These are phyloP conservation scores for Thalassoma bifasciatum DNA, from an alignment of 2,113 vertebrate genomes.

Conservation along the genomic window DNA sequence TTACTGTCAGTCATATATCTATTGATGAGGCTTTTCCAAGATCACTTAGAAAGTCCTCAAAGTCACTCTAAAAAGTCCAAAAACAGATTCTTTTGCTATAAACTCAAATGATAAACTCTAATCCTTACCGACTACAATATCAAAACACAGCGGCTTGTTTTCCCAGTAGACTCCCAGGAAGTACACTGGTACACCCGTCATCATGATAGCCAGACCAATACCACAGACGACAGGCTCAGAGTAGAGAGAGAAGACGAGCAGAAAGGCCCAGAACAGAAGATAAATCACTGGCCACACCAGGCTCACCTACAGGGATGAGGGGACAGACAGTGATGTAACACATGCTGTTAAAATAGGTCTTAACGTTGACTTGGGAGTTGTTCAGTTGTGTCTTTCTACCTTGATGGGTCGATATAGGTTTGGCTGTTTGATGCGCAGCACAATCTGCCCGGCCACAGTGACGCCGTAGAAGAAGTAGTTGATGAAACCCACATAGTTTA, in stretches of 20 bases:
- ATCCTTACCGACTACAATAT: conserved; percentile 79
- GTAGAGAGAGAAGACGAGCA: conserved; percentile 86
- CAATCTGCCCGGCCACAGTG: conserved; percentile 86
- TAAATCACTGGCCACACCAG: conserved; percentile 86
- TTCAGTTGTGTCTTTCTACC: conserved; percentile 64
- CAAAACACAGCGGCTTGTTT: conserved; percentile 82
- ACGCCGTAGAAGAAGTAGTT: conserved; percentile 90
- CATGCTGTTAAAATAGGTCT: neutral
- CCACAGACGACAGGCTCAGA: conserved; percentile 86
- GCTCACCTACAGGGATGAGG: conserved; percentile 79
- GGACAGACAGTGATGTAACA: neutral
- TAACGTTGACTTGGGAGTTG: neutral
- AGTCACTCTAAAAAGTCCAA: no score
- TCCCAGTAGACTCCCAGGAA: conserved; percentile 86
- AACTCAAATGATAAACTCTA: no score
- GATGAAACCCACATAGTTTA: conserved; percentile 89
- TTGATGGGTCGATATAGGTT: conserved; percentile 85
- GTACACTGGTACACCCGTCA: conserved; percentile 86
- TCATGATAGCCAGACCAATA: conserved; percentile 86
- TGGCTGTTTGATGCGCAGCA: conserved; percentile 85
- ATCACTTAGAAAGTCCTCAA: no score
- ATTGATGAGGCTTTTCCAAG: no score
- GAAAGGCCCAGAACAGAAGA: conserved; percentile 89
- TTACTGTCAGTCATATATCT: no score
- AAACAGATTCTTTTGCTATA: no score